Evolutionary conservation across 1,140 invertebrate genomes (phyloP).

Genomic region (Heliconius melpomene): DNA sequence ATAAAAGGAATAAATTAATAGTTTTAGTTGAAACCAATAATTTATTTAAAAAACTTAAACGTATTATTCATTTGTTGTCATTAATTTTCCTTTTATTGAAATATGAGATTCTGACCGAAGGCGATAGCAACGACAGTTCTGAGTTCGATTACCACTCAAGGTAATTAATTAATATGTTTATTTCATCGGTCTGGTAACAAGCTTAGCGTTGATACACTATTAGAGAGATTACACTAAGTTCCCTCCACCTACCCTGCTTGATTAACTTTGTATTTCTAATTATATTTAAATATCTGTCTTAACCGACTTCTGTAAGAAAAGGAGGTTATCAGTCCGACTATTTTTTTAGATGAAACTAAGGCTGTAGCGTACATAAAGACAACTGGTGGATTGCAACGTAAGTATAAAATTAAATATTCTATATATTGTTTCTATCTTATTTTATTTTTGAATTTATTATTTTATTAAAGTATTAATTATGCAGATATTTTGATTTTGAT

Average conservation of each 20-base stretch:
- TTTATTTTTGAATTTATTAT: background rate
- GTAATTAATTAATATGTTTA: background rate
- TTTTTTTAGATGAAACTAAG: conserved; percentile 23
- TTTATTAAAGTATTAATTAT: background rate
- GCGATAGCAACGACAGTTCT: background rate
- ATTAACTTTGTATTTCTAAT: background rate
- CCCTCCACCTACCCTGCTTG: background rate
- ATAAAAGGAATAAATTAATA: too few species aligned
- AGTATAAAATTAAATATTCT: background rate
- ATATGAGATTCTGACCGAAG: too few species aligned
- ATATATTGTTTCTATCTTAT: background rate
- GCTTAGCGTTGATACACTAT: too few species aligned
- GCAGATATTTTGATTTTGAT: too few species aligned
- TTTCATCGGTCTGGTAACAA: background rate
- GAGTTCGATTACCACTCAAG: background rate
- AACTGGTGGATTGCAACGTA: conserved; percentile 13
- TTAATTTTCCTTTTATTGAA: too few species aligned
- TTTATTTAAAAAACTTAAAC: too few species aligned
- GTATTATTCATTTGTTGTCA: too few species aligned
- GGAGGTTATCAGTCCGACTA: too few species aligned
- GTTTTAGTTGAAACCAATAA: too few species aligned
- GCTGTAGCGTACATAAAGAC: conserved; percentile 18
- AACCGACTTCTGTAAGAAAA: too few species aligned
- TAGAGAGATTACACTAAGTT: too few species aligned
- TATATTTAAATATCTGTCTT: conserved; percentile 14